These are phyloP conservation scores for Rambutsinella grinnellia DNA, from an alignment of 2,888 invertebrate species.

Conservation along the genomic window DNA sequence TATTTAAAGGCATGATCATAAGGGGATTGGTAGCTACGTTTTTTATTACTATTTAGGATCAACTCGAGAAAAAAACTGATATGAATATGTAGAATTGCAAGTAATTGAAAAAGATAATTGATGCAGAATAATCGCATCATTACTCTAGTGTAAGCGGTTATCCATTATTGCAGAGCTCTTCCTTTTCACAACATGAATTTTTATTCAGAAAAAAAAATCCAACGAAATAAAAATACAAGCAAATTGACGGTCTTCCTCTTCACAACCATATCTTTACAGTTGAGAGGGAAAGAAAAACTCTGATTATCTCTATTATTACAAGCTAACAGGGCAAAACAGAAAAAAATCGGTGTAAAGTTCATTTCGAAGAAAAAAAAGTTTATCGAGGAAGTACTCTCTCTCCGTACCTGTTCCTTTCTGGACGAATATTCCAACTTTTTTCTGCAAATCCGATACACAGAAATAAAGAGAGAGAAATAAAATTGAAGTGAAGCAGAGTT, in stretches of 20 bases:
- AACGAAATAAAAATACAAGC: too few relatives aligned
- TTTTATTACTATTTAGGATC: too few relatives aligned
- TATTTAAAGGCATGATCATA: too few relatives aligned
- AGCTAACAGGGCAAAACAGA: neutral
- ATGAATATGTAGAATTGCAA: too few relatives aligned
- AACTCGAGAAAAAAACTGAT: neutral
- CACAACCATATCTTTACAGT: too few relatives aligned
- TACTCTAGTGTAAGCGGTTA: constrained; percentile 13
- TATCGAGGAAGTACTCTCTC: neutral
- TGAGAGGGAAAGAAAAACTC: too few relatives aligned
- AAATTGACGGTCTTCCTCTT: too few relatives aligned
- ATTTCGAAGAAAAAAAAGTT: too few relatives aligned
- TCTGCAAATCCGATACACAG: too few relatives aligned
- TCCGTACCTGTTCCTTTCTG: neutral
- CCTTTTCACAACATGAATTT: constrained; percentile 1
- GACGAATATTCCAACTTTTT: too few relatives aligned
- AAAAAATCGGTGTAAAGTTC: too few relatives aligned
- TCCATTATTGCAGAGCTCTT: neutral
- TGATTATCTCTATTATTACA: neutral
- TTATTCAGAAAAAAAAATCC: neutral
- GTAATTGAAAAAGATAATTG: constrained; percentile 63
- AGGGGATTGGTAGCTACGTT: too few relatives aligned
- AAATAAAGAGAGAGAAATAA: neutral
- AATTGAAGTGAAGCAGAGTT: neutral
- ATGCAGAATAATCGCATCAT: constrained; percentile 65